These are phyloP conservation scores for Euwallacea similis DNA, from an alignment of 1,140 invertebrate species.

Conservation along the genomic window DNA sequence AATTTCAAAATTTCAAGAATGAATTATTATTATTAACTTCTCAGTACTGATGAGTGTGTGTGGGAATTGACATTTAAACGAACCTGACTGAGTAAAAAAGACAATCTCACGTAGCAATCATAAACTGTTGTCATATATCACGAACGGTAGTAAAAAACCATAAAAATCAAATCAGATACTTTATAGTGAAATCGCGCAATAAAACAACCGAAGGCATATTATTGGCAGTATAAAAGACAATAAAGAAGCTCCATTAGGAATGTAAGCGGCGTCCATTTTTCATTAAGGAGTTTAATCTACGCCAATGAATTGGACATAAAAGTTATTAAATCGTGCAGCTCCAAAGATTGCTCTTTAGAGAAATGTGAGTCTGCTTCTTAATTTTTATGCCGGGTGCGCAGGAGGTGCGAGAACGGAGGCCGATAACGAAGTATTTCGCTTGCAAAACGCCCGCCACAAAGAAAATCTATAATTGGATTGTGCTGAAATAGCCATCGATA, in stretches of 20 bases:
- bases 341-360: conserved; percentile 45
- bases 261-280: conserved; percentile 46
- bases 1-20: too few relatives aligned
- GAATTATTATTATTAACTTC: too few relatives aligned
- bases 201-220: conserved; percentile 8
- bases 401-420: conserved; percentile 43
- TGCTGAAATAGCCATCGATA: conserved; percentile 43
- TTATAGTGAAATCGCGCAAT: conserved; percentile 19
- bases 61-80: too few relatives aligned
- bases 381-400: conserved; percentile 45
- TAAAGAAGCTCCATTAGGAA: conserved; percentile 41
- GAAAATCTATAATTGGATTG: conserved; percentile 46
- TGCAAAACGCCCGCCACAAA: conserved; percentile 41
- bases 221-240: conserved; percentile 30
- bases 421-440: conserved; percentile 43
- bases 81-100: too few relatives aligned
- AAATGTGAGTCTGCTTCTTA: conserved; percentile 44
- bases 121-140: too few relatives aligned
- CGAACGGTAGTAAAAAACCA: too few relatives aligned
- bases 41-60: too few relatives aligned
- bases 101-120: too few relatives aligned
- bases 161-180: conserved; percentile 25
- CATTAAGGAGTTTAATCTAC: conserved; percentile 48
- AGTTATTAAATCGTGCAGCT: conserved; percentile 48
- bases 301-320: conserved; percentile 47